Base-by-base conservation (phyloP, 2,797 vertebrate species). In the Gymnothorax javanicus region DNA sequence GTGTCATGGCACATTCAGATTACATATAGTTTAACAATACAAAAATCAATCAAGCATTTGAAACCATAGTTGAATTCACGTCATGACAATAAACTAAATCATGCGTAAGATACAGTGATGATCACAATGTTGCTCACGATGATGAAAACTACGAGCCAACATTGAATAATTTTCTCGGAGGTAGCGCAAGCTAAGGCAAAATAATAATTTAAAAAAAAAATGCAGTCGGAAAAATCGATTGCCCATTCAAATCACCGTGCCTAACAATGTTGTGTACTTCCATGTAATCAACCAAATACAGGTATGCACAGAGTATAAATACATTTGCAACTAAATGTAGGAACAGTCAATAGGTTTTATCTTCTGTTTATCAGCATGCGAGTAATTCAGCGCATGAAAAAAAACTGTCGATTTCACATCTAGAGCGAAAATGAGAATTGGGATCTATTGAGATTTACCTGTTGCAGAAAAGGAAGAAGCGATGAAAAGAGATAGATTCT, bases 1-100 rank as follows among this genome's bases (percentile, higher is more conserved):
- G 77, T 82, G 86, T 82, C 56, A 71, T 50, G 60, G 86, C 82
- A 43, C 25, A 69, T 64, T 62, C 43, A 58, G 27, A 7, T 15
- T 4, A 73, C 7, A 15, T 86, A 5, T 58, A 43, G 33, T 43
- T 43, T 43, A 86, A 83, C 86, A 56, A 83, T 43, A 83, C 58
- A 27, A 8, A 8, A 11, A n/a, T 54, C 52, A 86, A 81, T 13
- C 17, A 77, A 27, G 13, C 12, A 33, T 83, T 59, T 83, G 25
- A 43, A 54, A 52, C 82, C 7, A 23, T n/a, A n/a, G 7, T n/a
- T 3, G 50, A 77, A 20, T 56, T 23, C 52, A 9, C 9, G 17
- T 8, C 12, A 56, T 81, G 8, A 56, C 8, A 56, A 56, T n/a
- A 81, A 77, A 15, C 33, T 11, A 77, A 17, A 7, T 17, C 33